These are phyloP conservation scores for Channa maculata DNA, from an alignment of 2,113 vertebrate genomes.

Conservation along the genomic window DNA sequence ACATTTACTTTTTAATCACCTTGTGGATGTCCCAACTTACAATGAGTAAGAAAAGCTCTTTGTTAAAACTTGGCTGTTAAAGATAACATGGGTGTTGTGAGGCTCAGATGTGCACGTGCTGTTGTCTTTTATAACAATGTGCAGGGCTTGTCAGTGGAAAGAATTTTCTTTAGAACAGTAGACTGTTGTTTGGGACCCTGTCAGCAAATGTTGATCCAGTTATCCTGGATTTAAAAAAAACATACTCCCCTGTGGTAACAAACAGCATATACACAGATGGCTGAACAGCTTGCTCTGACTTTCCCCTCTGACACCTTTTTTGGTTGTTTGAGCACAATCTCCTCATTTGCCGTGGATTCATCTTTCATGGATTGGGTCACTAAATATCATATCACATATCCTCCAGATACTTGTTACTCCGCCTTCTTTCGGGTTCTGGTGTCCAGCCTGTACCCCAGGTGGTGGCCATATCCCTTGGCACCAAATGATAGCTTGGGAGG, in stretches of 20 bases:
- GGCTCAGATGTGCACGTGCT: slow-evolving; percentile 11
- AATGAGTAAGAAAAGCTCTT: neutral
- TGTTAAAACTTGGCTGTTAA: slow-evolving; percentile 17
- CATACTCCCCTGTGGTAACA: slow-evolving; percentile 9
- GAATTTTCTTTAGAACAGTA: slow-evolving; percentile 6
- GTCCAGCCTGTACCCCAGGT: slow-evolving; percentile 61
- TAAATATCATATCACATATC: slow-evolving; percentile 58
- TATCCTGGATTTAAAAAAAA: slow-evolving; percentile 11
- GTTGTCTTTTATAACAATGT: slow-evolving; percentile 5
- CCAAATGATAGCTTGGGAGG: slow-evolving; percentile 33
- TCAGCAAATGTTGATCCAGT: slow-evolving; percentile 41
- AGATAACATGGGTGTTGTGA: slow-evolving; percentile 2
- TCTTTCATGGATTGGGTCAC: slow-evolving; percentile 37
- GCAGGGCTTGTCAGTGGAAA: slow-evolving; percentile 11
- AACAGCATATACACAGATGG: slow-evolving; percentile 65
- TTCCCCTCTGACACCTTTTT: slow-evolving; percentile 60
- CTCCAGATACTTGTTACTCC: slow-evolving; percentile 37
- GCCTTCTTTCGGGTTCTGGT: slow-evolving; percentile 23
- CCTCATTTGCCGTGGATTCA: slow-evolving; percentile 33
- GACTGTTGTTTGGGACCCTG: slow-evolving; percentile 31
- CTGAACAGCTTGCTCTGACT: slow-evolving; percentile 70
- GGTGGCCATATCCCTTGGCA: slow-evolving; percentile 55
- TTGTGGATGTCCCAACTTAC: neutral
- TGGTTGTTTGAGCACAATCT: slow-evolving; percentile 28
- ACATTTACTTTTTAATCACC: slow-evolving; percentile 38